Evolutionary conservation across 2,888 invertebrate species (phyloP).

Genomic region (Suillia variegata): DNA sequence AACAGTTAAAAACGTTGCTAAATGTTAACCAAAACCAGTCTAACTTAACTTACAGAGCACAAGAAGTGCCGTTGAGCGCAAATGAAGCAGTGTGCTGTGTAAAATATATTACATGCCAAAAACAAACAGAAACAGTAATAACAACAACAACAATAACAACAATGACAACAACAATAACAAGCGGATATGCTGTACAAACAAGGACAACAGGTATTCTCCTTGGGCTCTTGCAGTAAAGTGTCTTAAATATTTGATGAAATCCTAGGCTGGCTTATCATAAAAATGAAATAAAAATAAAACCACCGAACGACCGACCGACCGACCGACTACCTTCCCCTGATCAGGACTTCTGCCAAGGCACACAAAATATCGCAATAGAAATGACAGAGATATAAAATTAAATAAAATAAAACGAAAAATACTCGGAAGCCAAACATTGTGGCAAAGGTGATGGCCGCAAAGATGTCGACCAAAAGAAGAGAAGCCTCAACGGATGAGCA

Average conservation of each 20-base stretch:
- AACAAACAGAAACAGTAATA: background rate
- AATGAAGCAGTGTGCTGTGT: background rate
- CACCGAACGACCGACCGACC: too few relatives aligned
- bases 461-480: background rate
- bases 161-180: background rate
- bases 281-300: slow-evolving; percentile 19
- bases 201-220: background rate
- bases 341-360: background rate
- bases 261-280: slow-evolving; percentile 30
- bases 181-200: background rate
- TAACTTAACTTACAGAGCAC: too few relatives aligned
- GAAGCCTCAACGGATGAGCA: too few relatives aligned
- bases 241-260: slow-evolving; percentile 43
- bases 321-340: too few relatives aligned
- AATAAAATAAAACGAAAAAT: background rate
- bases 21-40: too few relatives aligned
- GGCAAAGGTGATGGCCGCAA: background rate
- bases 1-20: too few relatives aligned
- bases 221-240: slow-evolving; percentile 28
- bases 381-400: background rate
- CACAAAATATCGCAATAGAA: background rate
- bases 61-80: background rate
- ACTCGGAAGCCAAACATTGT: background rate
- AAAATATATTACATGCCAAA: background rate
- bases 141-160: background rate